Conservation (phyloP, 1,140 invertebrate species). For the Monomorium pharaonis region DNA sequence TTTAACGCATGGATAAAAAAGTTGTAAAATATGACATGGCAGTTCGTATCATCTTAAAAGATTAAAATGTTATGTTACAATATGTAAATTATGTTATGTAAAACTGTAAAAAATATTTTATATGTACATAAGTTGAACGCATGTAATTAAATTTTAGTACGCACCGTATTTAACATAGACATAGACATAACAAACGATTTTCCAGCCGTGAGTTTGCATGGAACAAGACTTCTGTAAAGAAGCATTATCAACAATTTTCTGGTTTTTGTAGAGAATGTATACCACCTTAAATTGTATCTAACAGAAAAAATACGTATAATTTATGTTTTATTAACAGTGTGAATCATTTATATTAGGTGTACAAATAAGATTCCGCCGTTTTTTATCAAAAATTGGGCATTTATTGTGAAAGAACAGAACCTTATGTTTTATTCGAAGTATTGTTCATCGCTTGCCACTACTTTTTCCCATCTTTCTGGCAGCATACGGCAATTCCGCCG, state of each 20-base stretch:
- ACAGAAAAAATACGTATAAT: not conserved
- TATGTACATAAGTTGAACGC: not conserved
- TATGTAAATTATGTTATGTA: not conserved
- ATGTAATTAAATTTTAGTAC: too few relatives aligned
- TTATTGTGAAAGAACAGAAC: too few relatives aligned
- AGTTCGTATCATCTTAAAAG: conserved; percentile 33
- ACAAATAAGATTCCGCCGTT: too few relatives aligned
- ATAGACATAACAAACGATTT: conserved; percentile 1
- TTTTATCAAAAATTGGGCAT: too few relatives aligned
- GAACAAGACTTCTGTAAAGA: conserved; percentile 11
- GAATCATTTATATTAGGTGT: too few relatives aligned
- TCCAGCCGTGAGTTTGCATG: conserved; percentile 20
- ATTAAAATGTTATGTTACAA: not conserved
- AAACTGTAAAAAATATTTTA: not conserved
- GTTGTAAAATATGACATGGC: conserved; percentile 27
- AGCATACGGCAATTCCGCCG: too few relatives aligned
- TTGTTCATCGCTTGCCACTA: too few relatives aligned
- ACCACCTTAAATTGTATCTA: not conserved
- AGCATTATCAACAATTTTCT: not conserved
- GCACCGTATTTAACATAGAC: conserved; percentile 17
- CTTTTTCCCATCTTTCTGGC: too few relatives aligned
- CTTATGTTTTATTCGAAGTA: too few relatives aligned
- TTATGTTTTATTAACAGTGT: not conserved
- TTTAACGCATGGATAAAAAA: conserved; percentile 1
- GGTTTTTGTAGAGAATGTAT: conserved; percentile 6